Base-by-base conservation (phyloP, 2,113 vertebrate species). In the Oncorhynchus clarkii region DNA sequence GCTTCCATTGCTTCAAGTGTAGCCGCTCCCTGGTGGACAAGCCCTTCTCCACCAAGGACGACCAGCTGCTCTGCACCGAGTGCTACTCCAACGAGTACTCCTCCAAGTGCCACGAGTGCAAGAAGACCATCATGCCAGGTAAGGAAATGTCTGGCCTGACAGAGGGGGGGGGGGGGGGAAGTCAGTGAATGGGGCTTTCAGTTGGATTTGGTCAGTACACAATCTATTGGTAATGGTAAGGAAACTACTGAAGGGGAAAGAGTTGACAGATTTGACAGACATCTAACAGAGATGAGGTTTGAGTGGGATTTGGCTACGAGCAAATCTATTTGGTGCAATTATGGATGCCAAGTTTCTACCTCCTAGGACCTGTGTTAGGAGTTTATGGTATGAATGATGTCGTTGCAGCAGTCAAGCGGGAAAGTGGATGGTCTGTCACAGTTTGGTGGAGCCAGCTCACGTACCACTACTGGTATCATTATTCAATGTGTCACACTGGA, bases 81-180 rank as follows among this genome's bases (percentile, higher is more conserved):
- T 96, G 95, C 87, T 96, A 96, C 78, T 94, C 95, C 73, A 93
- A 94, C 0, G 94, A 95, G 84, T 96, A 96, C 77, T 95, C 95
- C 1, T 94, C 95, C 66, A 94, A 93, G 83, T 96, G 95, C 78
- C 91, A 89, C 2, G 94, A 94, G 70, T 96, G 95, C 87, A 94
- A 93, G 91, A 95, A 95, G 88, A 93, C 94, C 65, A 96, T 96
- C 71, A 95, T 95, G 94, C 95, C 95, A 93, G 95, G 95, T 96
- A 54, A 91, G 93, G 26, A n/a, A 4, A n/a, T 14, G 59, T 60
- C n/a, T 62, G 18, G 59, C 59, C 59, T 9, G 7, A 57, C 54
- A 57, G 54, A 5, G 34, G n/a, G 59, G 22, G n/a, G 2, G n/a
- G 34, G n/a, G 59, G 22, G n/a, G 2, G n/a, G n/a, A 1, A 57